phyloP scores from a whole-genome alignment of 2,888 invertebrate species.

The Galerucella nymphaeae region DNA sequence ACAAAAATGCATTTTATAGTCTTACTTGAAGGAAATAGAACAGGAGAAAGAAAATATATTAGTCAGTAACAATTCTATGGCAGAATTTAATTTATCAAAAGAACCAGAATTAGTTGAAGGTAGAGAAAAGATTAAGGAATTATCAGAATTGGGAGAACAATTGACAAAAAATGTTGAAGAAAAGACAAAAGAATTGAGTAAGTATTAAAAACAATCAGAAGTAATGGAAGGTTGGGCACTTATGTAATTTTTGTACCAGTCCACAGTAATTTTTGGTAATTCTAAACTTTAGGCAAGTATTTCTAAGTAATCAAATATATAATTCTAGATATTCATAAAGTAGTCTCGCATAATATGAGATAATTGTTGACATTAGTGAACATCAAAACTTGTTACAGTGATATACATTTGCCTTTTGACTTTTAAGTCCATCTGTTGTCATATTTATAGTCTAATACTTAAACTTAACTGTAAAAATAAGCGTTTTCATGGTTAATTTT shows the following conservation, averaged over 20 bases:
- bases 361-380: too few species aligned
- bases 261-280: too few species aligned
- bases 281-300: too few species aligned
- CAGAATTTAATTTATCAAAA: constrained; percentile 89
- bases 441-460: too few species aligned
- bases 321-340: too few species aligned
- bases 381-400: too few species aligned
- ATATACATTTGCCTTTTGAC: too few species aligned
- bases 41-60: constrained; percentile 89
- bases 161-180: constrained; percentile 78
- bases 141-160: constrained; percentile 75
- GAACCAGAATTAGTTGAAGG: constrained; percentile 85
- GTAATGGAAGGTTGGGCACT: background rate
- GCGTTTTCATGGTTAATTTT: background rate
- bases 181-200: constrained; percentile 82
- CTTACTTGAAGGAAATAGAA: constrained; percentile 81
- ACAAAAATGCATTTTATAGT: constrained; percentile 44
- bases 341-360: too few species aligned
- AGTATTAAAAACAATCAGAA: constrained; percentile 55
- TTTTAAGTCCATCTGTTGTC: too few species aligned
- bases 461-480: too few species aligned
- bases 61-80: constrained; percentile 88
- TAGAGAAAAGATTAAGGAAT: constrained; percentile 77
- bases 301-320: too few species aligned
- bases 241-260: background rate